These are phyloP conservation scores for Amiota mariae DNA, from an alignment of 2,888 invertebrate genomes.

Conservation along the genomic window DNA sequence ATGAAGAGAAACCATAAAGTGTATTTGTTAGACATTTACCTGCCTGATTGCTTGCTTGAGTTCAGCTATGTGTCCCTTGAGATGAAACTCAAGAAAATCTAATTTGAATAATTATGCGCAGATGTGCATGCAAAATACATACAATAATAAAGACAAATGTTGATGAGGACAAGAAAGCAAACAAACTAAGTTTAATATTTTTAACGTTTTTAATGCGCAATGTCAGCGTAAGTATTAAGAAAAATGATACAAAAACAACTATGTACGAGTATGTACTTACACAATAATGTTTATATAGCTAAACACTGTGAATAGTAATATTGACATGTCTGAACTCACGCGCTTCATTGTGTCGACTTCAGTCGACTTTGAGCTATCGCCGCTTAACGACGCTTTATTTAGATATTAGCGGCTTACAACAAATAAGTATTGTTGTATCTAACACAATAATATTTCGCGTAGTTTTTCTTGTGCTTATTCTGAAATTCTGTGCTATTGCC, in stretches of 20 bases:
- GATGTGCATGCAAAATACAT: not conserved
- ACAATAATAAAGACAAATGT: too few species aligned
- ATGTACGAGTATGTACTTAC: too few species aligned
- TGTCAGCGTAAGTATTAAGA: too few species aligned
- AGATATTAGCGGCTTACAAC: not conserved
- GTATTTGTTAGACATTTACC: constrained; percentile 7
- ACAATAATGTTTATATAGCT: constrained; percentile 7
- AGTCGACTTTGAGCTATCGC: constrained; percentile 20
- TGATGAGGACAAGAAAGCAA: too few species aligned
- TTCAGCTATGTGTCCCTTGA: not conserved
- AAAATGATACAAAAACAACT: too few species aligned
- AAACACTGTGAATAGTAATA: constrained; percentile 13
- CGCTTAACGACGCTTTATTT: not conserved
- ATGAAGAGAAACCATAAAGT: constrained; percentile 8
- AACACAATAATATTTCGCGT: not conserved
- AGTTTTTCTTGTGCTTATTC: not conserved
- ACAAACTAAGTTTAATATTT: too few species aligned
- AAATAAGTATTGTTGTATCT: not conserved
- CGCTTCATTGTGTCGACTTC: not conserved
- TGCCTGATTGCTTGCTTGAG: not conserved
- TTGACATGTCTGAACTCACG: not conserved
- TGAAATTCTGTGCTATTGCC: not conserved
- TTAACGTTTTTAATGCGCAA: too few species aligned
- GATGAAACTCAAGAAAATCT: constrained; percentile 15
- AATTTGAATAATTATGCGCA: constrained; percentile 38